Evolutionary conservation across 2,113 vertebrate species (phyloP), one percentile per base, ranked within the genome.

Genomic region (Holacanthus passer): DNA sequence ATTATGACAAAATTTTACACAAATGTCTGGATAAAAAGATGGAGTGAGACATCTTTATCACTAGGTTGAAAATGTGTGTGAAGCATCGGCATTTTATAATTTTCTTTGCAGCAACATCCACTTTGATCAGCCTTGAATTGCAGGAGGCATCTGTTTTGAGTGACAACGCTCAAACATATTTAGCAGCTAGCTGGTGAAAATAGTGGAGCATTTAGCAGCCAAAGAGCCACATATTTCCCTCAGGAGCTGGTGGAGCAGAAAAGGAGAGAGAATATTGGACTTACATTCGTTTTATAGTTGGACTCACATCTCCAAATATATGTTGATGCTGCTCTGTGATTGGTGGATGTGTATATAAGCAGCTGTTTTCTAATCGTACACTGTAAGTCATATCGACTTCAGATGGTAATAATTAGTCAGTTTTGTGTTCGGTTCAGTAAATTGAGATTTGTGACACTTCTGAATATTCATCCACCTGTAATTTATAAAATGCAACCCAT

Each of bases 391-490:
- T 55, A 16, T 59, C 56, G 20, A 10, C 7, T 59, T 27, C 20
- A 20, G 12, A 16, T 9, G 17, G 24, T 72, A 37, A 59, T 59
- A 0, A 22, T 14, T 71, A 22, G 37, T 45, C 35, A 71, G 1
- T 31, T 35, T 27, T 35, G 27, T 43, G 11, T 4, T 53, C 19
- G 9, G 4, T 27, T n/a, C n/a, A n/a, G n/a, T 27, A 13, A 6
- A 7, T 56, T 58, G 50, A 24, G 10, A 24, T 4, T 0, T 37
- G 1, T 2, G 9, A 5, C 7, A 5, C 13, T 67, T 39, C 3
- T 55, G 14, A 79, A 19, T 6, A 75, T 37, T 60, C 7, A 55
- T 67, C 39, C n/a, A n/a, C n/a, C n/a, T n/a, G n/a, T n/a, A n/a
- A n/a, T n/a, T n/a, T n/a, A n/a, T n/a, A n/a, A n/a, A n/a, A n/a